These are phyloP conservation scores for Metellina segmentata DNA, from an alignment of 2,888 invertebrate species.

Conservation along the genomic window DNA sequence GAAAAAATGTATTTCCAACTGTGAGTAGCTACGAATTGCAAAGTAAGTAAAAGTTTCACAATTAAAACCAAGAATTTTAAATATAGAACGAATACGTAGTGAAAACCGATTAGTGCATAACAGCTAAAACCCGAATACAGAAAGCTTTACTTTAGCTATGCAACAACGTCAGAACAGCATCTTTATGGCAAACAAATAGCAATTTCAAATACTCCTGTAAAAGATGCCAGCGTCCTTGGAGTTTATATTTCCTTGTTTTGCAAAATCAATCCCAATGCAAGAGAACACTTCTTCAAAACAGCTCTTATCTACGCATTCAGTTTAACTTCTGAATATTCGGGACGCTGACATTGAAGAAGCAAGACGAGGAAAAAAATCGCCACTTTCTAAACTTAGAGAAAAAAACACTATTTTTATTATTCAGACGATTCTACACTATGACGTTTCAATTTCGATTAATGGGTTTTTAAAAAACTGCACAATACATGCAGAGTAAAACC, in stretches of 20 bases:
- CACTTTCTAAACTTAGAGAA: neutral
- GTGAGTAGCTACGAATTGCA: no score
- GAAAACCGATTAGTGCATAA: neutral
- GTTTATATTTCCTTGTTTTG: constrained; percentile 30
- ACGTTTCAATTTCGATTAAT: neutral
- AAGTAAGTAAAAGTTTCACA: no score
- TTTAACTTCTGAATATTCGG: neutral
- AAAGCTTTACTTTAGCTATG: neutral
- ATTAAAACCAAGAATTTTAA: no score
- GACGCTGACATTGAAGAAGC: constrained; percentile 22
- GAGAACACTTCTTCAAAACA: neutral
- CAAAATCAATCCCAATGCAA: neutral
- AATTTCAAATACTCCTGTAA: neutral
- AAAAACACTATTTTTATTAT: neutral
- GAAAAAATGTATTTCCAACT: no score
- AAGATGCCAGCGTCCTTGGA: constrained; percentile 38
- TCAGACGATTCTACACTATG: neutral
- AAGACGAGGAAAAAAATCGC: neutral
- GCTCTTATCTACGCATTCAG: constrained; percentile 22
- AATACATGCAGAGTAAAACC: neutral
- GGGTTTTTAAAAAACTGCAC: neutral
- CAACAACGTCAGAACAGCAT: neutral
- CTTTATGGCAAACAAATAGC: neutral
- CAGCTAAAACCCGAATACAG: neutral
- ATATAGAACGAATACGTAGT: neutral